Conservation (phyloP, 2,888 invertebrate genomes). For the Hirtodrosophila trivittata region DNA sequence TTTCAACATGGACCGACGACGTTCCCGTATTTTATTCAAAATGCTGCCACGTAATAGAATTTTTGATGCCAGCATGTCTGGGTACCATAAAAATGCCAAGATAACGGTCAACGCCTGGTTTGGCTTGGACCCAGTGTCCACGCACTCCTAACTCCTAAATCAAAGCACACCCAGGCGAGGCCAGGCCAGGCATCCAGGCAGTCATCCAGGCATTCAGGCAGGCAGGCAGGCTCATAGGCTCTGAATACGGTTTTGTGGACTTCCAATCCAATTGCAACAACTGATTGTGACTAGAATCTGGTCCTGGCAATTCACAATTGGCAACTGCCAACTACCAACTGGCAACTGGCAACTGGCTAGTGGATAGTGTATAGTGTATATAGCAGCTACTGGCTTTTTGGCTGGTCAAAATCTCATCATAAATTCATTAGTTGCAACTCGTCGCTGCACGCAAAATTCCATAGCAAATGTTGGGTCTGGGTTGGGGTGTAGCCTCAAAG, state of each 20-base stretch:
- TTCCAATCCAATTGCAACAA: constrained; percentile 50
- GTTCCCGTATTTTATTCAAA: constrained; percentile 76
- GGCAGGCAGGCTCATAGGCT: not conserved
- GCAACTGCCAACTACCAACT: constrained; percentile 18
- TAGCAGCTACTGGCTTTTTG: constrained; percentile 58
- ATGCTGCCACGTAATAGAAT: constrained; percentile 78
- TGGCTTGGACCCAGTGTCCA: constrained; percentile 15
- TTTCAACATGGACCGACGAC: constrained; percentile 55
- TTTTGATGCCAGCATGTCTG: constrained; percentile 79
- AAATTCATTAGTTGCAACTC: constrained; percentile 76
- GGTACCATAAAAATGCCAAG: constrained; percentile 74
- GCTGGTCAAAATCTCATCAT: constrained; percentile 72
- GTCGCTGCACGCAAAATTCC: constrained; percentile 67
- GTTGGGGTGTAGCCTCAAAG: not conserved
- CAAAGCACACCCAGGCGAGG: constrained; percentile 15
- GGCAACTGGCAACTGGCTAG: constrained; percentile 15
- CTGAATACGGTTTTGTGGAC: constrained; percentile 30
- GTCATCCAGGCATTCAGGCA: too few relatives aligned
- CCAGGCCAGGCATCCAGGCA: too few relatives aligned
- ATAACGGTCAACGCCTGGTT: constrained; percentile 71
- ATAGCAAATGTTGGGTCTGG: constrained; percentile 13
- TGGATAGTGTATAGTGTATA: too few relatives aligned
- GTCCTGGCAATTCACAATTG: constrained; percentile 8
- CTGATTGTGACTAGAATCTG: constrained; percentile 14
- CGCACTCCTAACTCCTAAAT: constrained; percentile 44